phyloP scores from a whole-genome alignment of 2,888 invertebrate genomes.

The Coelopa pilipes region DNA sequence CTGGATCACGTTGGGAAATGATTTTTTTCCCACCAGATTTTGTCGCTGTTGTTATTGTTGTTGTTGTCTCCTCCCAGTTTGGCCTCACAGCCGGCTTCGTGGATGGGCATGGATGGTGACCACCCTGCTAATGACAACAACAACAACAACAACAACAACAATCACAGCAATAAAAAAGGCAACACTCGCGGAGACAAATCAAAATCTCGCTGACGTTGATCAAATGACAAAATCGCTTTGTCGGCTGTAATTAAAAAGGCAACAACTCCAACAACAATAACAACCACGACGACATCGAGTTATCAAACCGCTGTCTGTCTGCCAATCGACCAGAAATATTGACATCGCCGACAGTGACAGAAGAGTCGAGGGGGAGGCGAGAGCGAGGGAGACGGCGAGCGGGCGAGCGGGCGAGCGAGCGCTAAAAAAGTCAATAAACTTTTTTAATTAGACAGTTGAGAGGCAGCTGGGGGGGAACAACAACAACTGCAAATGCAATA shows the following conservation, averaged over 20 bases:
- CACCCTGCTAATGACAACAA: slow-evolving; percentile 20
- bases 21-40: neutral
- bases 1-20: neutral
- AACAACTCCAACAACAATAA: too few relatives aligned
- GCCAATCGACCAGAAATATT: slow-evolving; percentile 5
- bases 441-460: slow-evolving; percentile 34
- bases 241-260: slow-evolving; percentile 26
- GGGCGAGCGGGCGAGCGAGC: too few relatives aligned
- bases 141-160: neutral
- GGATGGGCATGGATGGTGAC: slow-evolving; percentile 14
- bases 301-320: slow-evolving; percentile 22
- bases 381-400: too few relatives aligned
- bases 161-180: neutral
- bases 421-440: slow-evolving; percentile 29
- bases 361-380: neutral
- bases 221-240: slow-evolving; percentile 10
- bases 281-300: slow-evolving; percentile 12
- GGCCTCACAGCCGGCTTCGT: neutral
- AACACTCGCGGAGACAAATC: neutral
- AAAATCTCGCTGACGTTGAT: slow-evolving; percentile 30
- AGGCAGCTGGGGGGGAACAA: neutral
- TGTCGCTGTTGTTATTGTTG: neutral
- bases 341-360: neutral
- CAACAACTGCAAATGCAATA: neutral
- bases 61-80: neutral